phyloP scores from a whole-genome alignment of 1,140 invertebrate genomes.

The Drosophila lacertosa region DNA sequence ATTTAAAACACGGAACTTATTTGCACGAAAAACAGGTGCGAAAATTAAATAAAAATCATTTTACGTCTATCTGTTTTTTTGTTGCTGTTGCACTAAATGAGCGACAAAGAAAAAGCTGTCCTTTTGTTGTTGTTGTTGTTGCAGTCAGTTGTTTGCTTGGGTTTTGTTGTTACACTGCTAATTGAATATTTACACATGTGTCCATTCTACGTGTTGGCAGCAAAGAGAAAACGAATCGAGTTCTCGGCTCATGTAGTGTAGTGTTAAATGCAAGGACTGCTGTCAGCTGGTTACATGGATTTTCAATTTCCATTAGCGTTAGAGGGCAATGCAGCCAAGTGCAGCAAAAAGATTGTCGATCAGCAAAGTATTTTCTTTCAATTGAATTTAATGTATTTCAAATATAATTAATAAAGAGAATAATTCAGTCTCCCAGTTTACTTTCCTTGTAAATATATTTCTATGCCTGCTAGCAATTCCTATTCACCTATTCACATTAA shows the following conservation, averaged over 20 bases:
- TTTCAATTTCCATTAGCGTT: slow-evolving; percentile 21
- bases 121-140: not conserved
- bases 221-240: not conserved
- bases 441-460: no score
- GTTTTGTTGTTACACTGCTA: slow-evolving; percentile 35
- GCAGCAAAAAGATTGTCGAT: not conserved
- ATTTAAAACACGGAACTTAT: slow-evolving; percentile 63
- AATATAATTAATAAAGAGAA: not conserved
- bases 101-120: slow-evolving; percentile 14
- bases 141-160: slow-evolving; percentile 29
- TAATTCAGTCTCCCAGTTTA: no score
- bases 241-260: slow-evolving; percentile 19
- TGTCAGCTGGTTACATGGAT: slow-evolving; percentile 3
- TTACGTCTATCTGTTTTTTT: not conserved
- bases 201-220: slow-evolving; percentile 1
- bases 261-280: slow-evolving; percentile 18
- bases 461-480: no score
- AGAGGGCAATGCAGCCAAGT: not conserved
- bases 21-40: slow-evolving; percentile 54
- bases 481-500: no score
- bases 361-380: no score
- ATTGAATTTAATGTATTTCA: no score
- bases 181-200: slow-evolving; percentile 54
- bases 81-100: slow-evolving; percentile 5
- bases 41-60: slow-evolving; percentile 64